Conservation (phyloP, 2,888 invertebrate genomes). For the Galerucella calmariensis region DNA sequence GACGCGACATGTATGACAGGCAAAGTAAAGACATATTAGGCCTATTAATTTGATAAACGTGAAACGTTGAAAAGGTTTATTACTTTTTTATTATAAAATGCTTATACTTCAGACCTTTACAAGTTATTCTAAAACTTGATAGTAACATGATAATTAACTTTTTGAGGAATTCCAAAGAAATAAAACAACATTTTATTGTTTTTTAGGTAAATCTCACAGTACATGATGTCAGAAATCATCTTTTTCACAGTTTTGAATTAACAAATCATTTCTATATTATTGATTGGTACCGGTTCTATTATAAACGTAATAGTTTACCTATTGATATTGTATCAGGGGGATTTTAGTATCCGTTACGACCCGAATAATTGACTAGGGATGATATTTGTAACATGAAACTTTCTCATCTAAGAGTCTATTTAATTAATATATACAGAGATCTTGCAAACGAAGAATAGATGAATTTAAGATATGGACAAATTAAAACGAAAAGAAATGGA, state of each 20-base stretch:
- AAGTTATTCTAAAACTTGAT: neutral
- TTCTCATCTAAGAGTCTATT: neutral
- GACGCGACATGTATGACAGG: conserved; percentile 53
- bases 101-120: neutral
- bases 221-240: too few relatives aligned
- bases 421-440: too few relatives aligned
- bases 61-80: conserved; percentile 3
- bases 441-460: too few relatives aligned
- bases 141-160: too few relatives aligned
- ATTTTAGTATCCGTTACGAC: conserved; percentile 3
- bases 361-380: neutral
- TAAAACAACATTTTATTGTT: too few relatives aligned
- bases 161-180: too few relatives aligned
- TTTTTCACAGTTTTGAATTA: neutral
- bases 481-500: too few relatives aligned
- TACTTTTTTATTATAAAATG: neutral
- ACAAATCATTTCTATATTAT: neutral
- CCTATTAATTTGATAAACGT: conserved; percentile 44
- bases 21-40: conserved; percentile 46
- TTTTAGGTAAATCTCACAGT: too few relatives aligned
- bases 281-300: neutral
- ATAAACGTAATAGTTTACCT: neutral
- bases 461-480: too few relatives aligned
- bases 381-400: conserved; percentile 3
- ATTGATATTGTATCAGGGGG: neutral